Evolutionary conservation across 2,888 invertebrate species (phyloP), one percentile per base, ranked within the genome.

Genomic region (Gastracanthus pulcherrimus): DNA sequence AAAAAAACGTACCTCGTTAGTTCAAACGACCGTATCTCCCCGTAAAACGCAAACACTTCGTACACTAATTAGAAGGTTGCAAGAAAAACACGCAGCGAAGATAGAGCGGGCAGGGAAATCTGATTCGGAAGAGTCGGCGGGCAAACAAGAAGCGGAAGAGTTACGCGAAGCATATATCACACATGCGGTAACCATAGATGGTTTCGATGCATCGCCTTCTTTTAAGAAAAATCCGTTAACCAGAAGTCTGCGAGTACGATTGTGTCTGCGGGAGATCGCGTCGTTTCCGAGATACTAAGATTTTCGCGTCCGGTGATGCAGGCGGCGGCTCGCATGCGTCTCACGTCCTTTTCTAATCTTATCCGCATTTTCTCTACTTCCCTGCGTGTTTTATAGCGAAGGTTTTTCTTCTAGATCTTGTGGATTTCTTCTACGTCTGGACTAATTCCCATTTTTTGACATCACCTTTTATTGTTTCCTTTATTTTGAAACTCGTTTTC

Each of bases 291-390:
- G n/a, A 6, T n/a, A 31, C 45, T 7, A 1, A 26, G 72, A 75
- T 64, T n/a, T 41, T 51, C 29, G 13, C 19, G n/a, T n/a, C n/a
- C n/a, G 45, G 9, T 23, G 74, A 51, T 75, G 51, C 3, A 31
- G 1, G 58, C 41, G 38, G 13, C 60, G 23, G n/a, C 64, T 66
- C 48, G n/a, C 29, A 62, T 75, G 75, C 64, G 19, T 29, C 75
- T 64, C 75, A 64, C 75, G 75, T 75, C 64, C 64, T 26, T 48
- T 26, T 64, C 75, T 66, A 75, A 75, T 64, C 75, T 64, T 66
- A 75, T 75, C 48, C 55, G 55, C 55, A 13, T 16, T 19, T 45
- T 38, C 38, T 71, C 71, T 58, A n/a, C 55, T 51, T 19, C 26
- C 38, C 26, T 16, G 3, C 41, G 2, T 16, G 9, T 16, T 41